A percentile compares a stretch with the other conserved stretches of the same genome.
Evolutionary conservation across 2,113 vertebrate genomes (phyloP).

Genomic region (Ellobius talpinus): DNA sequence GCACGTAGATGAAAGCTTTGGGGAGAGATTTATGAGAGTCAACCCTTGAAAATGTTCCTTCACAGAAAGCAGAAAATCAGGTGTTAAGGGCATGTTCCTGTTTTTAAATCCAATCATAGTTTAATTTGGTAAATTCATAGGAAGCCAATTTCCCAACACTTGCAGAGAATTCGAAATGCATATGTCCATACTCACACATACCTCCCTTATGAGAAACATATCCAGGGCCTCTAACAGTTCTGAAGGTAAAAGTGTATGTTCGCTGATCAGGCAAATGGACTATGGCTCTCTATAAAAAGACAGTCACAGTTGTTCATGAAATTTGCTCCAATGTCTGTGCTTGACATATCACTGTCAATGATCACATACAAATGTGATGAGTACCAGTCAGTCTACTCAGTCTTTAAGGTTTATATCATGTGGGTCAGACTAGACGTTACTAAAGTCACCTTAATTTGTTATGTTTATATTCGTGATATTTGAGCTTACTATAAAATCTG

Average conservation of each 20-base stretch:
- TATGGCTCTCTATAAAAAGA: background rate
- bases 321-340: background rate
- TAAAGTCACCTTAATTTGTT: background rate
- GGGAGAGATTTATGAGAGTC: background rate
- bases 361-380: background rate
- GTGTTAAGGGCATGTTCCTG: background rate
- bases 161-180: constrained; percentile 2
- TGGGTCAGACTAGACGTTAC: background rate
- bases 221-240: background rate
- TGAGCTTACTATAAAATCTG: background rate
- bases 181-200: background rate
- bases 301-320: background rate
- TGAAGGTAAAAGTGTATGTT: background rate
- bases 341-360: background rate
- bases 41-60: background rate
- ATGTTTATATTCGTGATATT: background rate
- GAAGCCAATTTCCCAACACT: background rate
- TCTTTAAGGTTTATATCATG: background rate
- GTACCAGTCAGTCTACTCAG: background rate
- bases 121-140: background rate
- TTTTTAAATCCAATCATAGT: background rate
- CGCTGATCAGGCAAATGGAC: background rate
- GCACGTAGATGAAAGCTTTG: background rate
- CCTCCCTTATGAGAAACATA: background rate
- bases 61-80: background rate